Percentiles rank a stretch among this genome's conserved stretches.
These are phyloP conservation scores for Setipinna tenuifilis DNA, from an alignment of 2,797 vertebrate genomes.

Conservation along the genomic window DNA sequence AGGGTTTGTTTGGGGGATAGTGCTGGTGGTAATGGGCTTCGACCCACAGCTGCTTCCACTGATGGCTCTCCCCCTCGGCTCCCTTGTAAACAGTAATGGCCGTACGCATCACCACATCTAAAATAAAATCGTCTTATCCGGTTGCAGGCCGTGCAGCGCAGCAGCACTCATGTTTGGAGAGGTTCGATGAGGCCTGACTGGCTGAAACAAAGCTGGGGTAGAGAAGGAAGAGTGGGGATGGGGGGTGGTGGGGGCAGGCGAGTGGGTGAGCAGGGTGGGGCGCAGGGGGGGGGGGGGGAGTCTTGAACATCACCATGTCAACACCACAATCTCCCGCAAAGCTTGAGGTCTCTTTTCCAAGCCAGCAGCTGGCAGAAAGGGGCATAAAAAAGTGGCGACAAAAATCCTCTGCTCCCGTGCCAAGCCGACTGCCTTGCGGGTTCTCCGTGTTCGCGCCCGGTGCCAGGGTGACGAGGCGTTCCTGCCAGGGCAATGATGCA, in stretches of 20 bases:
- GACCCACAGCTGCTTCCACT: not conserved
- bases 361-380: constrained; percentile 42
- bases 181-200: not conserved
- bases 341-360: constrained; percentile 32
- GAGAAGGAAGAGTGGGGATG: not conserved
- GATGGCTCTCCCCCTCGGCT: not conserved
- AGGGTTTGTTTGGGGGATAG: not conserved
- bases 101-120: not conserved
- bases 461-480: not conserved
- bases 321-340: constrained; percentile 31
- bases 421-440: constrained; percentile 26
- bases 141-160: not conserved
- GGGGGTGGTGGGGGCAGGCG: not conserved
- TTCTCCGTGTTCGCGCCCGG: not conserved
- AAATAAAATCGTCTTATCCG: not conserved
- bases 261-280: not conserved
- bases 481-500: constrained; percentile 34
- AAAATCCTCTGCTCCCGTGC: constrained; percentile 22
- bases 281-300: not conserved
- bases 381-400: constrained; percentile 36
- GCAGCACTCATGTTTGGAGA: not conserved
- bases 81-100: not conserved
- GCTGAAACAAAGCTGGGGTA: not conserved
- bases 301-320: constrained; percentile 26
- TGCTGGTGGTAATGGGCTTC: not conserved